Base-by-base conservation (phyloP, 1,140 invertebrate genomes). In the Polypedilum vanderplanki region DNA sequence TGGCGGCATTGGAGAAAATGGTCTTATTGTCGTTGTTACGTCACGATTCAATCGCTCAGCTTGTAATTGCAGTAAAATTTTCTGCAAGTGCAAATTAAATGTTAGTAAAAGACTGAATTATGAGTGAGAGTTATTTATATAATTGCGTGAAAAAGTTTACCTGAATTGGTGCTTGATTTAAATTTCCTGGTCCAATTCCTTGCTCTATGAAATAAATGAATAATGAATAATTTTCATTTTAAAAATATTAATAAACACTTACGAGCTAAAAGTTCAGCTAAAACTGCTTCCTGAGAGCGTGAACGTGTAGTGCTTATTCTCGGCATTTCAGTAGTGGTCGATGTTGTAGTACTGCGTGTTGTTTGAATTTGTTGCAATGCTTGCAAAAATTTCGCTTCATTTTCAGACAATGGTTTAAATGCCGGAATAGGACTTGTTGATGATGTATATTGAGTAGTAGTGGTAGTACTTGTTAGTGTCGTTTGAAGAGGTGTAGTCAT, bases 251-350 rank as follows among this genome's bases (percentile, higher is more conserved):
- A 33, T 5, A 33, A 1, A 33, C 24, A 33, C 24, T 33, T 33
- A 33, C 24, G 24, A 33, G 24, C 24, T 33, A 33, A 33, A 33
- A 33, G 24, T 33, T 88, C 86, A 7, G 89, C 89, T n/a, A 90
- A 81, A 33, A 90, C 81, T 33, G 88, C 88, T 73, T 89, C 88
- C 77, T 89, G 86, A 76, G 85, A 87, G 77, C 86, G 7, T 74
- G 22, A n/a, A 33, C 33, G 15, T 65, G 75, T 18, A 3, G 57
- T 46, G 15, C 40, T 70, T 33, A 74, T 75, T 70, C 18, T 67
- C 10, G 75, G 67, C 17, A 74, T 75, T 46, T 40, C 33, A 18
- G 76, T 76, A 4, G 74, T 73, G 0, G 73, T 41, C 7, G 70
- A 24, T 3, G 40, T 73, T 4, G 76, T 75, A 24, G 76, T 46